Base-by-base conservation (phyloP, 2,113 vertebrate genomes). In the Grus americana region DNA sequence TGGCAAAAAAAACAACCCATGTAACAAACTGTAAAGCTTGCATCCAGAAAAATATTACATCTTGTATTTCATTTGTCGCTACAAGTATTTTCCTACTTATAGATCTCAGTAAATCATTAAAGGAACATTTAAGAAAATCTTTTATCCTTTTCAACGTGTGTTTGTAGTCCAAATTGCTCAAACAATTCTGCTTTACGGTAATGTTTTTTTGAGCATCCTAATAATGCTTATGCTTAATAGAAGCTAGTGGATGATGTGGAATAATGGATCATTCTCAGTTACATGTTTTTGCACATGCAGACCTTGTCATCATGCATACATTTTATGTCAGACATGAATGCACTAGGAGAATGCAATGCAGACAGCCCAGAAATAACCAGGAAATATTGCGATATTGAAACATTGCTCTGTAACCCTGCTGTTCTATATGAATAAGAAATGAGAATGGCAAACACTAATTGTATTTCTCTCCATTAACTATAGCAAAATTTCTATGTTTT, bases 291-390 rank as follows among this genome's bases (percentile, higher is more conserved):
- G 96, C 97, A 96, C 98, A 98, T 98, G 98, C 98, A 98, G 96
- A 98, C 93, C 92, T 97, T 82, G 62, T 97, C 62, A 81, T 97
- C 98, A 98, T 98, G 98, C 98, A 98, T 65, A 98, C 96, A 91
- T 95, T 97, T 96, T 96, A 97, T 96, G 96, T 97, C 97, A 97
- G 97, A 98, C 97, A 97, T 95, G 97, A 98, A 98, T 97, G 97
- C 88, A 82, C 90, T 92, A 95, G 61, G 73, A 95, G 82, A 96
- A 97, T 97, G 96, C 97, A 97, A 98, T 97, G 97, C 98, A 98
- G 98, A 98, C 98, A 98, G 98, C 98, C 98, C 98, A 98, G 98
- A 98, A 98, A 98, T 98, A 98, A 98, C 98, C 98, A 98, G 98
- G 97, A 98, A 98, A 96, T 98, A 98, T 88, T 98, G 97, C 93